phyloP scores from a whole-genome alignment of 2,888 invertebrate species.

The Apamea monoglypha region DNA sequence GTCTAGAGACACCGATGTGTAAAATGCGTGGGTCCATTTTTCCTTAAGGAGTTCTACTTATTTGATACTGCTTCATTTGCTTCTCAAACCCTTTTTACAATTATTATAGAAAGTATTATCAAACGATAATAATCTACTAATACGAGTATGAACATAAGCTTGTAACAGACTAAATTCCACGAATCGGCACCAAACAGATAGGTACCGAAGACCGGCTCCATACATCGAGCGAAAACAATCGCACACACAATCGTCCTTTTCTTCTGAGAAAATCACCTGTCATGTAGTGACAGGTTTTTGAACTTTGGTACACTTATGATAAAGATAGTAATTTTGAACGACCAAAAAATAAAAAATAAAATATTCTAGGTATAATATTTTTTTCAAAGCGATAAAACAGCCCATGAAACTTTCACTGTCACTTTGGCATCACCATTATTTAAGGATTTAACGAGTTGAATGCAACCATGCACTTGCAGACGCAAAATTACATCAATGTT shows the following conservation, averaged over 20 bases:
- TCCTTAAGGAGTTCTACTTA: no score
- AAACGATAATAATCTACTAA: not conserved
- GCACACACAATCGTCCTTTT: not conserved
- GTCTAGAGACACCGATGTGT: no score
- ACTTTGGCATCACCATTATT: not conserved
- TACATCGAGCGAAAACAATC: not conserved
- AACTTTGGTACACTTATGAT: not conserved
- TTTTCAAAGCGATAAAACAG: not conserved
- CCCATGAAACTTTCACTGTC: not conserved
- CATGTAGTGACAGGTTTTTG: no score
- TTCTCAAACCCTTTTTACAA: not conserved
- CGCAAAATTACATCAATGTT: not conserved
- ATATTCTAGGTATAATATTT: not conserved
- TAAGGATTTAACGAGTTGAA: not conserved
- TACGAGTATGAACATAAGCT: not conserved
- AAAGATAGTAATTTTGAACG: not conserved
- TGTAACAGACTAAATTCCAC: not conserved
- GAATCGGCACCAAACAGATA: not conserved
- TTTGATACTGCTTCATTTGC: no score
- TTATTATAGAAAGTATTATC: not conserved
- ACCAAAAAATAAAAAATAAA: not conserved
- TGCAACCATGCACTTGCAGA: constrained; percentile 8
- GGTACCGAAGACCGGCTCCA: not conserved
- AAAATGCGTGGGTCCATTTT: not conserved
- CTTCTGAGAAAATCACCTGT: no score